Conservation (phyloP, 2,113 vertebrate species). For the Tinamus guttatus region DNA sequence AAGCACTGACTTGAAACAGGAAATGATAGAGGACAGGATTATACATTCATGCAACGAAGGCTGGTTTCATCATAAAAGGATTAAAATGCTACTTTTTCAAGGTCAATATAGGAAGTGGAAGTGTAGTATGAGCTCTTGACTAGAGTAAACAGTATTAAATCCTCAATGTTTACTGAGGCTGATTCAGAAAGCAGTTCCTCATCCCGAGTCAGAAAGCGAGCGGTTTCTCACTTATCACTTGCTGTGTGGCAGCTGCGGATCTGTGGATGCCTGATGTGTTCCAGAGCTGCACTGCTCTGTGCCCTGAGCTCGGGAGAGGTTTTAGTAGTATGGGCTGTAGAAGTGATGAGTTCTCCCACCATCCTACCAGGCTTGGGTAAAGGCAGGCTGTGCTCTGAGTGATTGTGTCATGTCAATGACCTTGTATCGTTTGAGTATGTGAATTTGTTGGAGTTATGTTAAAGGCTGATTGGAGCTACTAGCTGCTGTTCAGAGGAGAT, state of each 20-base stretch:
- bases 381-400: not conserved
- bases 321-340: not conserved
- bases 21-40: not conserved
- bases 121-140: not conserved
- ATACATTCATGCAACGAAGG: not conserved
- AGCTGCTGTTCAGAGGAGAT: not conserved
- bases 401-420: not conserved
- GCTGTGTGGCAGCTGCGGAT: not conserved
- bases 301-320: not conserved
- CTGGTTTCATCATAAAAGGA: not conserved
- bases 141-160: not conserved
- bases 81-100: not conserved
- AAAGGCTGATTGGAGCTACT: not conserved
- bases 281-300: accelerated
- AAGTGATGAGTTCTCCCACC: not conserved
- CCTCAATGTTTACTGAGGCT: not conserved
- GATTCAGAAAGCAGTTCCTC: not conserved
- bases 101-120: not conserved
- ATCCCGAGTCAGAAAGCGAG: not conserved
- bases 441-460: not conserved
- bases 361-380: not conserved
- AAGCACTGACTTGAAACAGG: not conserved
- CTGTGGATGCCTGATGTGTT: not conserved
- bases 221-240: not conserved
- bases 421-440: not conserved